Base-by-base conservation (phyloP, 2,888 invertebrate species). In the Philaethria dido region DNA sequence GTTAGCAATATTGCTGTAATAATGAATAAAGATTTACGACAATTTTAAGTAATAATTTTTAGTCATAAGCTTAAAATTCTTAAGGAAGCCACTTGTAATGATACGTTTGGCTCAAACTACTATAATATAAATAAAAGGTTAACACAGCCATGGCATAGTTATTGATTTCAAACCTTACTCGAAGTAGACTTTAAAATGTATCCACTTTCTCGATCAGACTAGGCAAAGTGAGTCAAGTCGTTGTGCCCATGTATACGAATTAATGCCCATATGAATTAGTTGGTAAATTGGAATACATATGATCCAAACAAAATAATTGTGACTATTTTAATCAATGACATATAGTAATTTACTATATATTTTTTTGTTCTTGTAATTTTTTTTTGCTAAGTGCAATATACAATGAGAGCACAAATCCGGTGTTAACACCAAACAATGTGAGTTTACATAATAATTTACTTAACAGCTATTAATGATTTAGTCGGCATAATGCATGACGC, bases 391-490 rank as follows among this genome's bases (percentile, higher is more conserved):
- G 50, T 39, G 13, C 20, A 50, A 57, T 59, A 63, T 59, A 63
- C 44, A 67, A 67, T 63, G 57, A 22, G 36, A 67, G 42, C 55
- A 63, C 44, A 59, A 68, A 62, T 59, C 44, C 59, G 61, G 55
- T 69, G 64, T 65, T 62, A 64, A 22, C 16, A 47, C 59, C 50
- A 62, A 68, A 65, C 62, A 68, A 68, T 59, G 48, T 25, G 33
- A 52, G 65, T 62, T 67, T 67, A 67, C 59, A 62, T 68, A 65
- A 68, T 68, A 68, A 64, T 64, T 67, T 64, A 70, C 68, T 59
- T 60, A 70, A 65, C 68, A 68, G 68, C 65, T 52, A 65, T 62
- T 64, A 70, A 66, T 64, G 71, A 71, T 69, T 70, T 70, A 69
- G 69, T 61, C 64, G 63, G 57, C 61, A 69, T 69, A 70, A 69